phyloP scores from a whole-genome alignment of 2,113 vertebrate species.

The Hemichromis elongatus region DNA sequence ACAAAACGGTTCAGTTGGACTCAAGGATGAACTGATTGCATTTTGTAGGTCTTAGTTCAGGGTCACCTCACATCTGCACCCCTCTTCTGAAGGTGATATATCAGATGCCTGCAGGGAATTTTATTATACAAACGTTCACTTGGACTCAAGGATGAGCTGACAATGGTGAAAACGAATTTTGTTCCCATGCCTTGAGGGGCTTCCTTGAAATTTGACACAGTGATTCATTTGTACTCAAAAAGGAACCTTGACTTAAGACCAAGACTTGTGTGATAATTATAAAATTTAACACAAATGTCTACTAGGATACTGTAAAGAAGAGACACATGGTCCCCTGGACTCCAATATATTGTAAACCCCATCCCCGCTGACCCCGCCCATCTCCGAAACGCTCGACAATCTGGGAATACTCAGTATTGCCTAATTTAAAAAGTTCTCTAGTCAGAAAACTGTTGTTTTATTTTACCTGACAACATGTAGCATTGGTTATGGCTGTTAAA shows the following conservation, averaged over 20 bases:
- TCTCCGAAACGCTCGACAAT: neutral
- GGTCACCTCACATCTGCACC: neutral
- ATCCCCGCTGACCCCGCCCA: neutral
- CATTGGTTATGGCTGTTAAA: neutral
- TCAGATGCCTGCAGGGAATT: neutral
- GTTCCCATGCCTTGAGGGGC: neutral
- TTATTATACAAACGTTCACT: neutral
- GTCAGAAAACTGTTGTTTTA: neutral
- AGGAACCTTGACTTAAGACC: neutral
- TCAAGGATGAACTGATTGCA: neutral
- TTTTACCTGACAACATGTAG: constrained; percentile 23
- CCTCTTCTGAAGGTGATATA: neutral
- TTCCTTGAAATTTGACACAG: neutral
- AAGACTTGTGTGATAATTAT: neutral
- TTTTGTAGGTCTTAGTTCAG: neutral
- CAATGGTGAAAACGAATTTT: neutral
- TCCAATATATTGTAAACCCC: neutral
- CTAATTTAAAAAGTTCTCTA: neutral
- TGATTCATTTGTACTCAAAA: neutral
- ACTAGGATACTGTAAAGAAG: neutral
- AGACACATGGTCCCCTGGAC: neutral
- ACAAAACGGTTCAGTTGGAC: neutral
- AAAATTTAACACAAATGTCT: neutral
- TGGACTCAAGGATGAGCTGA: neutral
- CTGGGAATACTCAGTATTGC: neutral